A percentile compares a stretch with the other conserved stretches of the same genome.
phyloP scores from a whole-genome alignment of 2,888 invertebrate genomes.

The Brachylomia viminalis region DNA sequence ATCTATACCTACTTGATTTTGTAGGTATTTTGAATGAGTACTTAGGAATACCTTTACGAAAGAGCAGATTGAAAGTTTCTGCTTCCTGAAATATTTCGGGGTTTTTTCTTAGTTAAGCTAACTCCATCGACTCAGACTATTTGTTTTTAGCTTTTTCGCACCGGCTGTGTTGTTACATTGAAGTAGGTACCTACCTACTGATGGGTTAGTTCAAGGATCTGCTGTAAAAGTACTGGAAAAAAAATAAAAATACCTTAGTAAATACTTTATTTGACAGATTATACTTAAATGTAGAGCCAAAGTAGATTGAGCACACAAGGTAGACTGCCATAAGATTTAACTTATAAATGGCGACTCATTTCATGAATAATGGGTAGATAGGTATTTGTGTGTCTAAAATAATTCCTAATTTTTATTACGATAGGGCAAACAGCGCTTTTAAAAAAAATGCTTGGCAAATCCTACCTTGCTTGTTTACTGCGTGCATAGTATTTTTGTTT shows the following conservation, averaged over 20 bases:
- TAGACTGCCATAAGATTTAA: too few species aligned
- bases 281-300: not conserved
- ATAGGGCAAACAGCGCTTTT: too few species aligned
- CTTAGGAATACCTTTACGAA: not conserved
- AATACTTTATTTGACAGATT: not conserved
- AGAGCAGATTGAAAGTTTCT: not conserved
- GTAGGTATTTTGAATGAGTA: slow-evolving; percentile 13
- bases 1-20: slow-evolving; percentile 22
- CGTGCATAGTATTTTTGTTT: not conserved
- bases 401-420: not conserved
- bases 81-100: not conserved
- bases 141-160: not conserved
- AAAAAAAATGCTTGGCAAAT: not conserved
- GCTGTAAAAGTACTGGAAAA: not conserved
- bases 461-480: not conserved
- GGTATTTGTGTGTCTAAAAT: not conserved
- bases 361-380: not conserved
- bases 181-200: not conserved
- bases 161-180: not conserved
- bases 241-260: too few species aligned
- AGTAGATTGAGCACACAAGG: not conserved
- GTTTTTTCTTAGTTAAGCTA: not conserved
- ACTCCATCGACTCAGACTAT: not conserved
- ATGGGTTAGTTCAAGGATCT: not conserved
- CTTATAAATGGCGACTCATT: not conserved